A percentile compares a stretch with the other conserved stretches of the same genome.
phyloP scores from a whole-genome alignment of 2,797 vertebrate genomes.

The Thaleichthys pacificus region DNA sequence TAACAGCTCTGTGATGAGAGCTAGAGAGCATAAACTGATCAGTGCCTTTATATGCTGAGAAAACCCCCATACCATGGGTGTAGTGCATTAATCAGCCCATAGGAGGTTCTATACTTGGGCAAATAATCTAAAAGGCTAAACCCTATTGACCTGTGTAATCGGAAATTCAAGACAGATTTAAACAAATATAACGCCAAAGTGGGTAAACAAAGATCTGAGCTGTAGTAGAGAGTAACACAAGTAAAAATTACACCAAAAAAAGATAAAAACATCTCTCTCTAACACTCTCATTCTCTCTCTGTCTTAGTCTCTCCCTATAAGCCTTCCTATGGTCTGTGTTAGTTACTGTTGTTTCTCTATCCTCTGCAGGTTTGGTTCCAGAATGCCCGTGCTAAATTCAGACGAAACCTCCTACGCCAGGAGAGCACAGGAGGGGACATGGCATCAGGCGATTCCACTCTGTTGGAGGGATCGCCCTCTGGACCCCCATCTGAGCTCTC shows the following conservation, averaged over 20 bases:
- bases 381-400: constrained; percentile 15
- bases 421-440: constrained; percentile 89
- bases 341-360: constrained; percentile 13
- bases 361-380: constrained; percentile 6
- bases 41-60: not conserved
- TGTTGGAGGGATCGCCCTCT: constrained; percentile 84
- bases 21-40: not conserved
- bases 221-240: too few species aligned
- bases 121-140: too few species aligned
- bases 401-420: constrained; percentile 78
- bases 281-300: not conserved
- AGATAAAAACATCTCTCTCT: constrained; percentile 2
- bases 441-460: constrained; percentile 76
- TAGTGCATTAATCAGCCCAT: too few species aligned
- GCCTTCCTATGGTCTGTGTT: not conserved
- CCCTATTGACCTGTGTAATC: too few species aligned
- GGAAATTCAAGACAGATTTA: not conserved
- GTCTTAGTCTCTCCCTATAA: not conserved
- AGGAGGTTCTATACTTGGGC: too few species aligned
- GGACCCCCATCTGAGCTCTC: constrained; percentile 88
- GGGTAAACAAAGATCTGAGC: too few species aligned
- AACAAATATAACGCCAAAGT: constrained; percentile 17
- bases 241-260: constrained; percentile 12
- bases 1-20: not conserved
- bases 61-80: not conserved